Evolutionary conservation across 1,140 invertebrate genomes (phyloP).

Genomic region (Nymphalis io): DNA sequence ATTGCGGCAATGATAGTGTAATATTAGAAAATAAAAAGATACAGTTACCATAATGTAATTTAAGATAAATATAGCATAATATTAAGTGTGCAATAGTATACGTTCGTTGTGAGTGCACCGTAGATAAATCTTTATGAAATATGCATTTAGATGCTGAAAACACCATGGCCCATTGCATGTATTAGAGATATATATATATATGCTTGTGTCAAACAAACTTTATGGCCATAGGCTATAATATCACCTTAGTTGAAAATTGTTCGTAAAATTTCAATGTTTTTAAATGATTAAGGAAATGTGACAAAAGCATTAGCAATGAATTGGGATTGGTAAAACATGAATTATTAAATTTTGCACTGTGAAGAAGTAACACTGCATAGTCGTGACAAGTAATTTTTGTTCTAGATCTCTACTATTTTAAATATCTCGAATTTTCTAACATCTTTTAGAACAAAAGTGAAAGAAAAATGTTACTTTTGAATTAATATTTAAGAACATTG

Average conservation of each 20-base stretch:
- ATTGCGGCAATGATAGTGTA: slow-evolving; percentile 58
- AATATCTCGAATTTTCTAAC: neutral
- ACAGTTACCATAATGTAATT: slow-evolving; percentile 73
- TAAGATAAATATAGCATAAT: slow-evolving; percentile 68
- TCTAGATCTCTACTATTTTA: neutral
- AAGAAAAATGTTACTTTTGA: neutral
- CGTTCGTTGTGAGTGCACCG: slow-evolving; percentile 39
- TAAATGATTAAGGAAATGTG: neutral
- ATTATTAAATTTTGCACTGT: neutral
- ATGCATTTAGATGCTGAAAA: slow-evolving; percentile 2
- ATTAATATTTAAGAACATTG: slow-evolving; percentile 13
- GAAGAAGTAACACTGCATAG: neutral
- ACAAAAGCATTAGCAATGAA: slow-evolving; percentile 5
- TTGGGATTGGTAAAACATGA: neutral
- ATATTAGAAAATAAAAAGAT: slow-evolving; percentile 59
- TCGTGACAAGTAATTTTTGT: neutral
- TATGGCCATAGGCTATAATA: neutral
- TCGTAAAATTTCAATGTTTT: neutral
- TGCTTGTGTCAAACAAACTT: neutral
- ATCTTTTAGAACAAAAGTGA: neutral
- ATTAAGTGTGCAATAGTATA: slow-evolving; percentile 76
- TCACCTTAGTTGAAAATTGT: neutral
- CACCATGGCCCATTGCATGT: neutral
- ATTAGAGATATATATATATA: neutral
- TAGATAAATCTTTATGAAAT: slow-evolving; percentile 18